Conservation (phyloP, 2,888 invertebrate genomes). For the Spisula subtruncata region DNA sequence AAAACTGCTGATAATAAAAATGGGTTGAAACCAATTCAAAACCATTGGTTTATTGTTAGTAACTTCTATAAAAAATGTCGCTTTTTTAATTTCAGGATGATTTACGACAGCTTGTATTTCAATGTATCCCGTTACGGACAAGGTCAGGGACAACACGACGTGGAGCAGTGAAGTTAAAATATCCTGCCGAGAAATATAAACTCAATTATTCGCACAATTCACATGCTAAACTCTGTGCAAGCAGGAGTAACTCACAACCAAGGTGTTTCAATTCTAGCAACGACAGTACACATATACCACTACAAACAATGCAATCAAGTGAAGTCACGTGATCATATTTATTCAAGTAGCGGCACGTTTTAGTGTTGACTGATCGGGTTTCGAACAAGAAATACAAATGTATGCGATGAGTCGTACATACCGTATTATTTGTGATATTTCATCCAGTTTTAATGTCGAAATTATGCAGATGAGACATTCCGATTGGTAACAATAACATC, state of each 20-base stretch:
- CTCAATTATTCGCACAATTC: not conserved
- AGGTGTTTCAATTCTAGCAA: not conserved
- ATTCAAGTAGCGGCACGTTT: not conserved
- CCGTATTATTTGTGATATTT: constrained; percentile 3
- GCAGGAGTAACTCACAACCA: not conserved
- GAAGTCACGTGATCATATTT: not conserved
- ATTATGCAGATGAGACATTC: not conserved
- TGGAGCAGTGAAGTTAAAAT: constrained; percentile 64
- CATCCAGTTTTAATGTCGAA: too few relatives aligned
- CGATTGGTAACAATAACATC: not conserved
- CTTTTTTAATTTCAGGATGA: constrained; percentile 67
- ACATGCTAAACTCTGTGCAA: not conserved
- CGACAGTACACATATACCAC: not conserved
- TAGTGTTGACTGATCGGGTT: not conserved
- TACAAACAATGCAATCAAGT: constrained; percentile 2
- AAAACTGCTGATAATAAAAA: not conserved
- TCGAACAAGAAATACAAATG: not conserved
- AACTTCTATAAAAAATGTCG: not conserved
- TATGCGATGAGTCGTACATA: not conserved
- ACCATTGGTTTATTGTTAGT: not conserved
- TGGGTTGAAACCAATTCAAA: not conserved
- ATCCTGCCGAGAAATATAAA: constrained; percentile 42
- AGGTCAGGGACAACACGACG: constrained; percentile 56
- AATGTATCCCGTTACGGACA: constrained; percentile 50
- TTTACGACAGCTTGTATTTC: constrained; percentile 64